A percentile compares a stretch with the other conserved stretches of the same genome.
phyloP scores from a whole-genome alignment of 2,113 vertebrate genomes.

The Hystrix brachyura region DNA sequence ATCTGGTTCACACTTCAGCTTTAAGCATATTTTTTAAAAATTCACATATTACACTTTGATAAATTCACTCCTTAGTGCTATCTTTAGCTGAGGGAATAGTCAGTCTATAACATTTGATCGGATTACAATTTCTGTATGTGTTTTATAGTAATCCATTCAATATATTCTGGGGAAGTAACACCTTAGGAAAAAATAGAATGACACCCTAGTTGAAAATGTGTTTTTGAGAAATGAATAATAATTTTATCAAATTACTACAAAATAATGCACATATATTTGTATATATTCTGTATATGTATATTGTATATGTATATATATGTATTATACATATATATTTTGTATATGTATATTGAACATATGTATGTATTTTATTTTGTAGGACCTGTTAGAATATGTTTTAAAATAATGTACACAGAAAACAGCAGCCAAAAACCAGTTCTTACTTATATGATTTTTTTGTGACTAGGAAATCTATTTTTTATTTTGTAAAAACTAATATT shows the following conservation, averaged over 20 bases:
- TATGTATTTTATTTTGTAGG: background rate
- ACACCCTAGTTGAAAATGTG: background rate
- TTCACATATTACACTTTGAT: background rate
- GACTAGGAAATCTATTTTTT: background rate
- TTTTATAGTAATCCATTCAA: background rate
- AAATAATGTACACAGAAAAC: background rate
- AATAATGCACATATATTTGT: background rate
- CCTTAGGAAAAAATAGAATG: background rate
- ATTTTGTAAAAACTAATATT: background rate
- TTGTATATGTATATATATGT: no score
- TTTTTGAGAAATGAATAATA: background rate
- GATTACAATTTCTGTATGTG: background rate
- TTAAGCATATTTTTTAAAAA: background rate
- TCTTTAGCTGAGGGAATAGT: background rate
- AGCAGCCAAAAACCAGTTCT: background rate
- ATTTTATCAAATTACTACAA: background rate
- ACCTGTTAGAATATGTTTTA: background rate
- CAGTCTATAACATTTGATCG: background rate
- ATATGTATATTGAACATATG: no score
- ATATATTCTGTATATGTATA: background rate
- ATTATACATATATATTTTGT: no score
- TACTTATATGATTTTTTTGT: conserved; percentile 6
- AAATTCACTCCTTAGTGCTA: background rate
- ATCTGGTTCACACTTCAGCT: background rate
- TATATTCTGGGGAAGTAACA: background rate